phyloP scores from a whole-genome alignment of 2,113 vertebrate genomes.

The Candoia aspera region DNA sequence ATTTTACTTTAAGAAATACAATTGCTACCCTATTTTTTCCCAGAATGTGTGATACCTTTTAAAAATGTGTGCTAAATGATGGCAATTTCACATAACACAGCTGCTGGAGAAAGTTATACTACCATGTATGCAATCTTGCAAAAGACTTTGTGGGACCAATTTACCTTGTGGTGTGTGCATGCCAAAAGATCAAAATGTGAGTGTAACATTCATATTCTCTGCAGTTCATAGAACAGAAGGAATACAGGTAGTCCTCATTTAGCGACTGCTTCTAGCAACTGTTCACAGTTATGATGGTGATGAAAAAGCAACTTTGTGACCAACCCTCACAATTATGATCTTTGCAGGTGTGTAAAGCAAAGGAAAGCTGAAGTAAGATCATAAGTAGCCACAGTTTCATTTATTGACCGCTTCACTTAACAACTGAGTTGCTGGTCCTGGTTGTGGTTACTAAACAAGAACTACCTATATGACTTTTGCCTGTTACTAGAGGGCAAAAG shows the following conservation, averaged over 20 bases:
- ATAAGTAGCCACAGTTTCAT: background rate
- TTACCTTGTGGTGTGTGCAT: background rate
- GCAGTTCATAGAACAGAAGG: background rate
- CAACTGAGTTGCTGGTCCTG: background rate
- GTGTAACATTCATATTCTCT: background rate
- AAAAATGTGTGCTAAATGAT: background rate
- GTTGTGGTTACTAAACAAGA: background rate
- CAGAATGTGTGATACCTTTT: background rate
- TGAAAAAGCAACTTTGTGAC: background rate
- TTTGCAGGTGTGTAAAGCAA: background rate
- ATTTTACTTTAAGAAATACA: constrained; percentile 14
- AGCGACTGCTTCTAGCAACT: background rate
- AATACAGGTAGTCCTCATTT: background rate
- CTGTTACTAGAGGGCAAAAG: background rate
- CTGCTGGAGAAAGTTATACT: background rate
- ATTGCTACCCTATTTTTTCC: background rate
- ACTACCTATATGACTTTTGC: background rate
- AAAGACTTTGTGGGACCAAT: background rate
- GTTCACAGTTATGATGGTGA: background rate
- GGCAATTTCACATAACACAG: background rate
- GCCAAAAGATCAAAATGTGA: background rate
- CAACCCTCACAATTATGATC: background rate
- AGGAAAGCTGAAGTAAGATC: background rate
- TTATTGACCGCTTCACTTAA: background rate
- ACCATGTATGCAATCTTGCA: background rate